phyloP scores from a whole-genome alignment of 1,140 invertebrate species.

The Magallana ariakensis region DNA sequence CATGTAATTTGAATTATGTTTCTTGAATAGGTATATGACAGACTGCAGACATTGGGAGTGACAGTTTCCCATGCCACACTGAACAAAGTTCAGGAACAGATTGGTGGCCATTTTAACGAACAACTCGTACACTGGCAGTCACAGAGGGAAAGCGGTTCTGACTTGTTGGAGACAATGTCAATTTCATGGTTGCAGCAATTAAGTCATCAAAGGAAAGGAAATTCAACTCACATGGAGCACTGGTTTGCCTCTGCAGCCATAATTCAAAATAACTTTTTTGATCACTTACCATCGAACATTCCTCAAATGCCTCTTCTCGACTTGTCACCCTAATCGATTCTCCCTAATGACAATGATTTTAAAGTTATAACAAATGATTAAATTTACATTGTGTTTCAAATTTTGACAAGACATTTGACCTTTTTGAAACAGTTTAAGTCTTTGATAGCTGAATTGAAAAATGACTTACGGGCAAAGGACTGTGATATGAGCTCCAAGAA shows the following conservation, averaged over 20 bases:
- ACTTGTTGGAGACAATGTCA: too few species aligned
- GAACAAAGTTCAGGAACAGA: too few species aligned
- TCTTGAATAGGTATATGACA: too few species aligned
- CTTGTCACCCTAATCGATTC: background rate
- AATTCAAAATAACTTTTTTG: background rate
- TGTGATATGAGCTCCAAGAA: background rate
- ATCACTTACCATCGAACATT: background rate
- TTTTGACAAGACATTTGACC: background rate
- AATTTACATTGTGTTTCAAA: background rate
- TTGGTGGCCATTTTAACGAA: too few species aligned
- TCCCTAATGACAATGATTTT: background rate
- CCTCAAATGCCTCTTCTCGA: background rate
- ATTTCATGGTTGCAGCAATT: too few species aligned
- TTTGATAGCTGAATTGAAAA: background rate
- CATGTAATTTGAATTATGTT: too few species aligned
- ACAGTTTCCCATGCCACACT: too few species aligned
- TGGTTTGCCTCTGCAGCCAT: slow-evolving; percentile 19
- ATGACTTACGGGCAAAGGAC: background rate
- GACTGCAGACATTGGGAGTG: too few species aligned
- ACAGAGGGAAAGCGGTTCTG: too few species aligned
- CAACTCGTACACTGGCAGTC: too few species aligned
- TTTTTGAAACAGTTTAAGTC: background rate
- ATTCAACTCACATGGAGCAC: too few species aligned
- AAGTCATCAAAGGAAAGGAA: too few species aligned
- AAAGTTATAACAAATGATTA: background rate